Percentiles rank a stretch among this genome's conserved stretches.
Evolutionary conservation across 1,140 invertebrate genomes (phyloP).

Genomic region (Pinna nobilis): DNA sequence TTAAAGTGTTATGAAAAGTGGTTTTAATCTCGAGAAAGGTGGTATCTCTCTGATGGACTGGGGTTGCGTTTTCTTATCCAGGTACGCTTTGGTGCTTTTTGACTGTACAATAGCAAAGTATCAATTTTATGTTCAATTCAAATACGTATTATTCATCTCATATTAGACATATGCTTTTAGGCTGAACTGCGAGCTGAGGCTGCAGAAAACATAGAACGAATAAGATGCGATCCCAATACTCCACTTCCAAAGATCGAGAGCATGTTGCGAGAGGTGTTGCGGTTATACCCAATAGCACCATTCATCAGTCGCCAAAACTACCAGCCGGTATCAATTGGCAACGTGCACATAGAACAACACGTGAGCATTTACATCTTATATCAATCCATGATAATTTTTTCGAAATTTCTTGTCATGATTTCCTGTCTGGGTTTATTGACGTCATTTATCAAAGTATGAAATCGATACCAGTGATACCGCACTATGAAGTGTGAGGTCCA

Average conservation of each 20-base stretch:
- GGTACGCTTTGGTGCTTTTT: too few species aligned
- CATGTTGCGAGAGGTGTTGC: constrained; percentile 39
- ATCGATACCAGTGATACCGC: too few species aligned
- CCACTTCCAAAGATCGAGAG: constrained; percentile 43
- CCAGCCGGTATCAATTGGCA: constrained; percentile 32
- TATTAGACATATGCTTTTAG: constrained; percentile 27
- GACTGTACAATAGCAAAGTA: too few species aligned
- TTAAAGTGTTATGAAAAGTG: too few species aligned
- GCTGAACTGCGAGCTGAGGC: constrained; percentile 49
- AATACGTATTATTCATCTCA: too few species aligned
- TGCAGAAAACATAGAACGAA: constrained; percentile 16
- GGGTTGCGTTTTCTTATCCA: too few species aligned
- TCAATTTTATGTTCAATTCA: too few species aligned
- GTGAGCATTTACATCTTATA: constrained; percentile 14
- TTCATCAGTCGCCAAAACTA: constrained; percentile 48
- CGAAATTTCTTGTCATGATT: neutral
- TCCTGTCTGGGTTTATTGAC: neutral
- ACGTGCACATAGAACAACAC: constrained; percentile 31
- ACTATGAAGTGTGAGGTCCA: neutral
- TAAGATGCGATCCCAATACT: constrained; percentile 29
- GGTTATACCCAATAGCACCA: constrained; percentile 47
- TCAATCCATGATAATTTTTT: neutral
- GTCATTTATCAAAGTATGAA: too few species aligned
- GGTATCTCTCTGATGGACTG: too few species aligned
- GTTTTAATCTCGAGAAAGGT: too few species aligned